Evolutionary conservation across 1,140 invertebrate genomes (phyloP).

Genomic region (Caenorhabditis tropicalis): DNA sequence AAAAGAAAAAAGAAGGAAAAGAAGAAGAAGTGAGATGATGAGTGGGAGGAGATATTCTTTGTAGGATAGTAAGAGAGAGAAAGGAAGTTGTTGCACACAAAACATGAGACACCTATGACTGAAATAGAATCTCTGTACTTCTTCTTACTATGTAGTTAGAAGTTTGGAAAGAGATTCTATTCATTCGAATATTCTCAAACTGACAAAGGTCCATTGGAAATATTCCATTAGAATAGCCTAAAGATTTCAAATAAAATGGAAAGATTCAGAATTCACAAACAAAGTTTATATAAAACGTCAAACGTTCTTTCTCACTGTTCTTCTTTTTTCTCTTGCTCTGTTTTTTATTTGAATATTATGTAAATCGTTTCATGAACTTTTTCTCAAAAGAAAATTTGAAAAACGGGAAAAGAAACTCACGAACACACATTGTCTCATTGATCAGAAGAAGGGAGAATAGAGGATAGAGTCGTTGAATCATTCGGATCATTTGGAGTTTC

Average conservation of each 20-base stretch:
- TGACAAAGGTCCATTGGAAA: no score
- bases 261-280: no score
- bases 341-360: no score
- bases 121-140: no score
- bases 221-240: no score
- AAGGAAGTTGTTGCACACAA: background rate
- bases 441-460: background rate
- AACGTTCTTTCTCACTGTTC: no score
- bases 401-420: background rate
- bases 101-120: background rate
- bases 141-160: no score
- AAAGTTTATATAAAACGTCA: no score
- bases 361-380: no score
- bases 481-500: background rate
- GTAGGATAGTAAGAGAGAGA: background rate
- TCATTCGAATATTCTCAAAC: background rate
- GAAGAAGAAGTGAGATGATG: background rate
- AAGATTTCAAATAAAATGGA: no score
- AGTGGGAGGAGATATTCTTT: background rate
- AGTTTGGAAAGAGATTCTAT: no score
- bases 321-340: no score
- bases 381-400: background rate
- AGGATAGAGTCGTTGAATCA: slow-evolving; percentile 4
- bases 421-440: slow-evolving; percentile 11
- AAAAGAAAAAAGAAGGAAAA: background rate